Evolutionary conservation across 2,113 vertebrate genomes (phyloP).

Genomic region (Myotis brandtii): DNA sequence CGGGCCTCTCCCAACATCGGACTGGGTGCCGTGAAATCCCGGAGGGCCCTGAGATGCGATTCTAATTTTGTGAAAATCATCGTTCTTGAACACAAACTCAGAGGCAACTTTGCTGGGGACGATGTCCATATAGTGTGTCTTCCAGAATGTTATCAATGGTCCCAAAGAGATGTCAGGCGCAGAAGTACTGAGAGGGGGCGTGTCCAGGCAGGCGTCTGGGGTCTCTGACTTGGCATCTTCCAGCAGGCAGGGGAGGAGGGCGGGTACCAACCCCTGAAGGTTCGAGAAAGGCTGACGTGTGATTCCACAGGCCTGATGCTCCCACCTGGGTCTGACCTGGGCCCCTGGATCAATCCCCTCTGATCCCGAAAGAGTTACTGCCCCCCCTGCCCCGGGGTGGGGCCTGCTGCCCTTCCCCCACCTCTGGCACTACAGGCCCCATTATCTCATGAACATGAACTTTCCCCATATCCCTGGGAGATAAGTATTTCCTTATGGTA

Average conservation of each 20-base stretch:
- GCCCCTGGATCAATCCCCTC: neutral
- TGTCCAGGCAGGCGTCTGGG: neutral
- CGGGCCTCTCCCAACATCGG: fast-evolving
- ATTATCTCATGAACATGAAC: slow-evolving; percentile 67
- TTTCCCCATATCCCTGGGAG: slow-evolving; percentile 58
- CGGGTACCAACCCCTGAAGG: neutral
- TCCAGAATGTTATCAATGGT: neutral
- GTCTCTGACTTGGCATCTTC: neutral
- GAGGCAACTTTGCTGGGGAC: neutral
- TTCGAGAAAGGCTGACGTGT: too few relatives aligned
- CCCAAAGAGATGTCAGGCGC: neutral
- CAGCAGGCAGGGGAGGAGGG: neutral
- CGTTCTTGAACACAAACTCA: neutral
- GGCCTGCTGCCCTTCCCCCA: neutral
- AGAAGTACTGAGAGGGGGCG: neutral
- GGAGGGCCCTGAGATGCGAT: neutral
- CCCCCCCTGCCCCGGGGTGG: too few relatives aligned
- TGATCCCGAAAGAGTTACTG: slow-evolving; percentile 18
- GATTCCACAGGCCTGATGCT: too few relatives aligned
- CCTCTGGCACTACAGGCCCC: slow-evolving; percentile 8
- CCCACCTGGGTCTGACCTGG: neutral
- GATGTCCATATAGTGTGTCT: neutral
- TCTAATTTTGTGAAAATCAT: neutral
- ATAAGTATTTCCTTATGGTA: slow-evolving; percentile 78
- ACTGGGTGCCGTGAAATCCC: too few relatives aligned